Evolutionary conservation across 2,888 invertebrate species (phyloP).

Genomic region (Camponotus fellah): DNA sequence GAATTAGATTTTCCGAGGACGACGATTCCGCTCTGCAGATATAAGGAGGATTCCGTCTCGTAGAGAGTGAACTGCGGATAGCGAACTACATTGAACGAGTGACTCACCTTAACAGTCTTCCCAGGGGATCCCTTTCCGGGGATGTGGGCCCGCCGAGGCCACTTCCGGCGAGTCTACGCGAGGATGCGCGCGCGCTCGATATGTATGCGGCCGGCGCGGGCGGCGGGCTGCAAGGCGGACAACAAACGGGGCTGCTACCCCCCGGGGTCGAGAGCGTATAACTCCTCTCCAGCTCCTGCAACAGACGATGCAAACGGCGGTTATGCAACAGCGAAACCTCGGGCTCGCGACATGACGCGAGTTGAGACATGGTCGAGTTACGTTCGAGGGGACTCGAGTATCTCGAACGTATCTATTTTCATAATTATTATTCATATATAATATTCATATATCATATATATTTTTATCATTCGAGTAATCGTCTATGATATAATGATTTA

Average conservation of each 20-base stretch:
- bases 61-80: not conserved
- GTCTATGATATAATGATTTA: not conserved
- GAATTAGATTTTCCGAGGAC: conserved; percentile 31
- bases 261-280: conserved; percentile 82
- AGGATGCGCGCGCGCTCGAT: conserved; percentile 83
- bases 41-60: conserved; percentile 44
- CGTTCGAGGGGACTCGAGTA: not conserved
- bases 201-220: conserved; percentile 84
- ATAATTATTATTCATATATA: no score
- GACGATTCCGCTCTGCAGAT: conserved; percentile 30
- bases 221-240: conserved; percentile 83
- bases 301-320: conserved; percentile 52
- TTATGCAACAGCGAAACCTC: conserved; percentile 33
- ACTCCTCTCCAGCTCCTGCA: conserved; percentile 82
- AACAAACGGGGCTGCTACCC: conserved; percentile 81
- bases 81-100: conserved; percentile 2
- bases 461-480: not conserved
- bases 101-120: conserved; percentile 80
- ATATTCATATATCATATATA: no score
- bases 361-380: not conserved
- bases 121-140: conserved; percentile 81
- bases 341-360: not conserved
- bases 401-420: not conserved
- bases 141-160: conserved; percentile 78
- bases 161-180: conserved; percentile 79